Conservation (phyloP, 2,888 invertebrate genomes). For the Hartigia nigra region DNA sequence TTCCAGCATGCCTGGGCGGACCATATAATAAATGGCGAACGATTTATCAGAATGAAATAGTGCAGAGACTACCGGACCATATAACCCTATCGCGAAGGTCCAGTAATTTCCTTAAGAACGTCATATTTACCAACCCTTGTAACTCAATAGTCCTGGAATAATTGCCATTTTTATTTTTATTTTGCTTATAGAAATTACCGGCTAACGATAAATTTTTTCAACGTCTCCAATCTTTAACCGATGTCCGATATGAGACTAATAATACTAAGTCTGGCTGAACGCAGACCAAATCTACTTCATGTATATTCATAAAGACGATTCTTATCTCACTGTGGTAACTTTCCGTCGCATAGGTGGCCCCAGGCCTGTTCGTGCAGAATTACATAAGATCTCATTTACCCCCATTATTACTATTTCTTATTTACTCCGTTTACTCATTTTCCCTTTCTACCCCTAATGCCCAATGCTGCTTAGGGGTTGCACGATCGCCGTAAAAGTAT, state of each 20-base stretch:
- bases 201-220: neutral
- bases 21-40: slow-evolving; percentile 4
- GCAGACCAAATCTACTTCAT: neutral
- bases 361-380: neutral
- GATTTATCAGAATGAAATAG: neutral
- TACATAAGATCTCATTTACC: neutral
- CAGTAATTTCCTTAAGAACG: neutral
- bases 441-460: slow-evolving; percentile 11
- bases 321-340: neutral
- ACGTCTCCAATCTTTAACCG: neutral
- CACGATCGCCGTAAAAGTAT: slow-evolving; percentile 26
- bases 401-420: slow-evolving; percentile 1
- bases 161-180: neutral
- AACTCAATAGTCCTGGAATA: neutral
- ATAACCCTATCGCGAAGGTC: neutral
- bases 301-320: neutral
- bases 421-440: slow-evolving; percentile 12
- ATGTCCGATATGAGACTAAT: neutral
- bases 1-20: neutral
- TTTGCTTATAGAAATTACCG: neutral
- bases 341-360: neutral
- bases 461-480: slow-evolving; percentile 24
- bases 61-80: neutral
- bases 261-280: neutral
- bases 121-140: neutral